Base-by-base conservation (phyloP, 2,888 invertebrate species). In the Eupithecia subumbrata region DNA sequence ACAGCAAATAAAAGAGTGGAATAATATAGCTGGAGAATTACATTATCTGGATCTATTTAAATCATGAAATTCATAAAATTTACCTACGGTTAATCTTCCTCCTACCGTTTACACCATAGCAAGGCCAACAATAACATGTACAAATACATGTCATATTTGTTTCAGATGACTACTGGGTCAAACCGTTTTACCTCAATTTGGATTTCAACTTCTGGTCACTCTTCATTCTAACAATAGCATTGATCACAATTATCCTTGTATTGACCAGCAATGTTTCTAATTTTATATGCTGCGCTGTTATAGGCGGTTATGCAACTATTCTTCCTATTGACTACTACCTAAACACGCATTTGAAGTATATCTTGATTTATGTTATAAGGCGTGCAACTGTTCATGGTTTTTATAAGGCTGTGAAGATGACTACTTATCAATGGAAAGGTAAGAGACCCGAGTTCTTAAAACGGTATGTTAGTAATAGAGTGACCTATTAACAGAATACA, bases 261-360 rank as follows among this genome's bases (percentile, higher is more conserved):
- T 89, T 95, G 0, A 90, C 95, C 71, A 94, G 95, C 0, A 92
- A 94, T 80, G 84, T 93, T 79, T 95, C 96, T 0, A 96, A 96
- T 84, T 95, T 97, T n/a, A 80, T 97, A 4, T 95, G 96, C 73
- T 96, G 96, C 81, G 94, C 96, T 5, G 85, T 97, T 18, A 88
- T 97, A 45, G 97, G 97, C 69, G 94, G 96, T 14, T 97, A 96
- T 86, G 94, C 96, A 40, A 86, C 96, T 16, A 90, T 96, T 67
- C 89, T 96, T 78, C 95, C 96, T 60, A 85, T 97, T 16, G 97
- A 97, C 89, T 95, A 96, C 84, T 96, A 95, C 83, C 79, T 96
- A 77, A 96, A 96, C 37, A 95, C 96, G 45, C 96, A 95, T 89
- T 88, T 97, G 81, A 96, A 96, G 82, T 97, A 96, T 85, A 96